phyloP scores from a whole-genome alignment of 2,113 vertebrate genomes.

The Raja brachyura region DNA sequence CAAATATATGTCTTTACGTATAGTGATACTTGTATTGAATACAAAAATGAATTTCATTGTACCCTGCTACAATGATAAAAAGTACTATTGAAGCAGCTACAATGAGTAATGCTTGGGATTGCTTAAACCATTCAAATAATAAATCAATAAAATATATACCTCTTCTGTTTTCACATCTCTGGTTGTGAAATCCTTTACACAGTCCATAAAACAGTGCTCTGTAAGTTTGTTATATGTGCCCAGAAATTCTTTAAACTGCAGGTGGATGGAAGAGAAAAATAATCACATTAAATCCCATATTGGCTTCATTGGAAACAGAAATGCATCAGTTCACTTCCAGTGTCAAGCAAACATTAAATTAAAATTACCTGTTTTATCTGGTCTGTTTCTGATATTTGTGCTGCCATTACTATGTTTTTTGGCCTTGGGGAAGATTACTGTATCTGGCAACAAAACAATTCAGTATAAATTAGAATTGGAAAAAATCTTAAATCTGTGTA shows the following conservation, averaged over 20 bases:
- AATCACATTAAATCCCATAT: constrained; percentile 36
- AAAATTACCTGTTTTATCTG: constrained; percentile 89
- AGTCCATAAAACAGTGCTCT: constrained; percentile 95
- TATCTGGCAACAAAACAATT: constrained; percentile 22
- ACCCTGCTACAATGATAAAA: too few species aligned
- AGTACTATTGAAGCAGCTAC: too few species aligned
- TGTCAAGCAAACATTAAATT: not conserved
- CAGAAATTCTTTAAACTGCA: constrained; percentile 93
- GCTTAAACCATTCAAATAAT: not conserved
- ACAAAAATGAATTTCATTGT: too few species aligned
- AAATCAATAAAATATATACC: constrained; percentile 55
- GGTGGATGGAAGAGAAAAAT: constrained; percentile 42
- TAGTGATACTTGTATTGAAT: too few species aligned
- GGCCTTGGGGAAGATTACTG: not conserved
- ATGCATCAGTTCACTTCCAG: constrained; percentile 4
- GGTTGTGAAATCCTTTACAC: constrained; percentile 90
- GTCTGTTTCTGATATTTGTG: constrained; percentile 80
- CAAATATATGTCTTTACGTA: too few species aligned
- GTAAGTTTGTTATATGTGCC: constrained; percentile 97
- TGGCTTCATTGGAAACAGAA: not conserved
- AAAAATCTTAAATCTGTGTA: not conserved
- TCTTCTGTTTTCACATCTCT: constrained; percentile 88
- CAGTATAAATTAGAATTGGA: not conserved
- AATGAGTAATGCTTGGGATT: too few species aligned
- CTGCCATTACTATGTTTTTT: constrained; percentile 61